phyloP scores from a whole-genome alignment of 2,888 invertebrate genomes.

The Hypolimnas misippus region DNA sequence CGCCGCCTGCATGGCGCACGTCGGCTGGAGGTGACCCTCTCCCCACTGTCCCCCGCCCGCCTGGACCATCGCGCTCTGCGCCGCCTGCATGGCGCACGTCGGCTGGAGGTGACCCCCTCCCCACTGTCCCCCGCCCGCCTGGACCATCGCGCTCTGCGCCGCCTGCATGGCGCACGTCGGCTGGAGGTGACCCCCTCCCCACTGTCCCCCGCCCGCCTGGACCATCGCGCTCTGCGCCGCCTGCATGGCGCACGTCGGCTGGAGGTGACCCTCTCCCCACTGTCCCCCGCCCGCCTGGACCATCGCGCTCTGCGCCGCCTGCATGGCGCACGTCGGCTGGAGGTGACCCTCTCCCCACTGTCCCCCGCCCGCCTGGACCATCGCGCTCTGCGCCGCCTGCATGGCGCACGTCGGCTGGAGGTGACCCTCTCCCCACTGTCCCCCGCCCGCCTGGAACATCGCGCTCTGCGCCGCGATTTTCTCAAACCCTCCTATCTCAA shows the following conservation, averaged over 20 bases:
- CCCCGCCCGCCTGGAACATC: slow-evolving; percentile 75
- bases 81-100: too few species aligned
- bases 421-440: slow-evolving; percentile 81
- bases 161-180: too few species aligned
- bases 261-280: too few species aligned
- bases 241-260: too few species aligned
- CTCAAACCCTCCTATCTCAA: too few species aligned
- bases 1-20: slow-evolving; percentile 60
- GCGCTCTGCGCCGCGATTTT: slow-evolving; percentile 59
- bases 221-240: slow-evolving; percentile 56
- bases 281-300: slow-evolving; percentile 79
- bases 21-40: slow-evolving; percentile 61
- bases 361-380: slow-evolving; percentile 48
- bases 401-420: too few species aligned
- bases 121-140: slow-evolving; percentile 79
- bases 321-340: too few species aligned
- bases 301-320: slow-evolving; percentile 40
- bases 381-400: slow-evolving; percentile 54
- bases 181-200: slow-evolving; percentile 40
- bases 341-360: too few species aligned
- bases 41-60: too few species aligned
- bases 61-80: slow-evolving; percentile 38
- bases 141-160: slow-evolving; percentile 54
- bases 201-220: slow-evolving; percentile 58
- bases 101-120: too few species aligned